Percentiles rank a stretch among this genome's conserved stretches.
phyloP scores from a whole-genome alignment of 1,140 invertebrate genomes.

The Trypoxylus dichotomus region DNA sequence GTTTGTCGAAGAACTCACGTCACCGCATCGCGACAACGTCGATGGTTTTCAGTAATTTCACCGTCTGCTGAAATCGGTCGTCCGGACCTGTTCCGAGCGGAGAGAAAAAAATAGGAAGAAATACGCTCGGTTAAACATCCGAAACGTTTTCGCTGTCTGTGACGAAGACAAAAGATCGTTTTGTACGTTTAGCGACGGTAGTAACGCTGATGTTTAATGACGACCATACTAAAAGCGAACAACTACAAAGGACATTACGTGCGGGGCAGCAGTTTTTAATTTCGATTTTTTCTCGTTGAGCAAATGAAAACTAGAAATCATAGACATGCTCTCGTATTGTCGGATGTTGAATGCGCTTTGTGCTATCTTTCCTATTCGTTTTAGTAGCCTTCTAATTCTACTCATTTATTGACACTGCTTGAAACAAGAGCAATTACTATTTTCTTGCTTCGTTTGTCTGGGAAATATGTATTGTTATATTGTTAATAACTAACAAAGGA shows the following conservation, averaged over 20 bases:
- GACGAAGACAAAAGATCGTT: slow-evolving; percentile 19
- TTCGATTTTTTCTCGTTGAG: neutral
- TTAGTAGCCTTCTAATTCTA: no score
- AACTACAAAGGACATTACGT: slow-evolving; percentile 2
- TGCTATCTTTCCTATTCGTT: neutral
- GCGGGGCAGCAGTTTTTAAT: neutral
- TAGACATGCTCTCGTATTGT: neutral
- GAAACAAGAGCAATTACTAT: no score
- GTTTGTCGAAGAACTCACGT: neutral
- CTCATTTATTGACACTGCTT: no score
- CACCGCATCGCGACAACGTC: slow-evolving; percentile 21
- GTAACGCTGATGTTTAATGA: neutral
- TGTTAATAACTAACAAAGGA: no score
- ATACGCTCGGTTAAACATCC: slow-evolving; percentile 18
- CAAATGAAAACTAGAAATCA: neutral
- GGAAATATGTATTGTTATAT: no score
- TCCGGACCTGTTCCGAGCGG: neutral
- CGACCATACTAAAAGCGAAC: neutral
- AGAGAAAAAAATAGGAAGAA: slow-evolving; percentile 14
- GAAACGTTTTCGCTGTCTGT: slow-evolving; percentile 1
- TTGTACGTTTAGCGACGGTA: neutral
- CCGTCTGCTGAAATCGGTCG: slow-evolving; percentile 14
- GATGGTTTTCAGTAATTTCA: slow-evolving; percentile 16
- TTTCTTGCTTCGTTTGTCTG: no score
- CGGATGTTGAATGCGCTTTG: neutral